Conservation (phyloP, 1,140 invertebrate genomes). For the Anoplolepis gracilipes region DNA sequence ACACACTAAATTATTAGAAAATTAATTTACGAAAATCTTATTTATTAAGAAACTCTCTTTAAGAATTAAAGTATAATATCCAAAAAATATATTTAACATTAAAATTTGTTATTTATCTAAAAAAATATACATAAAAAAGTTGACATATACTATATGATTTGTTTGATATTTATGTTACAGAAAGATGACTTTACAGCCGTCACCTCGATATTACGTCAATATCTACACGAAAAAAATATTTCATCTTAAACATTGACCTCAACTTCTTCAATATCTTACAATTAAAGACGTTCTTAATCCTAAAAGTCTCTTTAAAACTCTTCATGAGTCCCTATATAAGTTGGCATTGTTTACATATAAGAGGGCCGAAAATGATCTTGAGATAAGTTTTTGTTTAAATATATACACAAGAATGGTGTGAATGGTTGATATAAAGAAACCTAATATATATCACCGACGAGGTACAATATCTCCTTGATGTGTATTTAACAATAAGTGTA, state of each 20-base stretch:
- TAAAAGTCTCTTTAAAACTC: slow-evolving; percentile 92
- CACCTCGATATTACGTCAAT: slow-evolving; percentile 78
- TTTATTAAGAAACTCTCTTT: too few relatives aligned
- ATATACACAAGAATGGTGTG: not conserved
- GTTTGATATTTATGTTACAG: slow-evolving; percentile 70
- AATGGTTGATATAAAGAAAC: not conserved
- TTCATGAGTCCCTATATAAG: slow-evolving; percentile 91
- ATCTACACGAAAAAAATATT: slow-evolving; percentile 80
- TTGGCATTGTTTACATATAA: slow-evolving; percentile 84
- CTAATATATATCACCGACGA: not conserved
- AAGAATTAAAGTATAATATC: not conserved
- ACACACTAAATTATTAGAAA: not conserved
- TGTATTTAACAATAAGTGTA: not conserved
- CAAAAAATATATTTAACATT: not conserved
- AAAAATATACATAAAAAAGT: not conserved
- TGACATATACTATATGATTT: not conserved
- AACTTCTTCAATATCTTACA: slow-evolving; percentile 98
- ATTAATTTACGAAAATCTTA: not conserved
- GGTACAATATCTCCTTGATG: too few relatives aligned
- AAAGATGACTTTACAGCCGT: slow-evolving; percentile 81
- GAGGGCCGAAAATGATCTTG: slow-evolving; percentile 77
- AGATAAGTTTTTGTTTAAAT: slow-evolving; percentile 74
- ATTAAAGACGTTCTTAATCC: too few relatives aligned
- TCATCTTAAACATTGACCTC: slow-evolving; percentile 95
- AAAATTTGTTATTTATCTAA: not conserved